These are phyloP conservation scores for Ginglymostoma cirratum DNA, from an alignment of 2,113 vertebrate species.

Conservation along the genomic window DNA sequence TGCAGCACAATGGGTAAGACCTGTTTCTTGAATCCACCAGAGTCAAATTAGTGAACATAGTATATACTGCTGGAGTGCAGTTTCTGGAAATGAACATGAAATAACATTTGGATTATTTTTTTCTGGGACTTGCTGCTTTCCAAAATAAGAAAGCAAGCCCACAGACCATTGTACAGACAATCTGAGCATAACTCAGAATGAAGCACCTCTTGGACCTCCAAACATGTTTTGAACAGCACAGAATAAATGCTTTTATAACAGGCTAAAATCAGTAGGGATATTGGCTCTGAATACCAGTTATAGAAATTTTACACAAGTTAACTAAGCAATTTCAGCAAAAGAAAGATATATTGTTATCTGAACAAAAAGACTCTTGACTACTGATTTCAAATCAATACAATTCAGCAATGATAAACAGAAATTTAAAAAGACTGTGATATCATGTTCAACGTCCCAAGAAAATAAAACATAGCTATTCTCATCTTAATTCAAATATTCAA, in stretches of 20 bases:
- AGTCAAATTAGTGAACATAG: neutral
- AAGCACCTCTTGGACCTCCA: neutral
- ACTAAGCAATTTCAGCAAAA: neutral
- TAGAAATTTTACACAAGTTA: neutral
- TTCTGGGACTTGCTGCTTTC: neutral
- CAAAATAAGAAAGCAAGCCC: neutral
- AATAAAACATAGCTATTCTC: neutral
- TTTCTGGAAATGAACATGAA: slow-evolving; percentile 26
- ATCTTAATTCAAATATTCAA: neutral
- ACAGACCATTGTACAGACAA: neutral
- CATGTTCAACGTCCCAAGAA: neutral
- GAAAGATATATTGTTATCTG: neutral
- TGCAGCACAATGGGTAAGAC: slow-evolving; percentile 4
- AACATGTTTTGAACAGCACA: neutral
- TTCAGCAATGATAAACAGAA: neutral
- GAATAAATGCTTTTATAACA: neutral
- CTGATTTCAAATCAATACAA: neutral
- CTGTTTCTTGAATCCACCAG: neutral
- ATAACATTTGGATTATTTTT: neutral
- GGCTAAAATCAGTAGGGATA: neutral
- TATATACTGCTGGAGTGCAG: neutral
- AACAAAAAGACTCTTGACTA: neutral
- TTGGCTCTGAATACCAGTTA: neutral
- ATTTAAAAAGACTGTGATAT: neutral
- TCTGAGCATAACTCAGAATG: neutral